Evolutionary conservation across 2,888 invertebrate species (phyloP), one percentile per base, ranked within the genome.

Genomic region (Agrypnus murinus): DNA sequence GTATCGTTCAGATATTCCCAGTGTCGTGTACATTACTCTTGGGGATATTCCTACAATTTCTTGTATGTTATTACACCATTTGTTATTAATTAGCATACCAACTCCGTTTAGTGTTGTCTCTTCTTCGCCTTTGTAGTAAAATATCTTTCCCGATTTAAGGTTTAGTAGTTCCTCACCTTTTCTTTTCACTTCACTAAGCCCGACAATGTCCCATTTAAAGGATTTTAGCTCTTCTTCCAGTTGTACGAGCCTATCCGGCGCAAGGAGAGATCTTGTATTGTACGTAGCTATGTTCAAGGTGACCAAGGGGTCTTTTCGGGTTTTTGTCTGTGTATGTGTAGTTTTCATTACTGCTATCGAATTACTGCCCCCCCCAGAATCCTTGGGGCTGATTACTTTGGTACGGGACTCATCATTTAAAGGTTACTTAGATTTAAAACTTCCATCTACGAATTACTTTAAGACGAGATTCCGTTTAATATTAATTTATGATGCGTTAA

Each of bases 81-180:
- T 46, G 12, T 46, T 46, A 17, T 46, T 5, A 15, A 15, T 46
- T 4, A 15, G 7, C 4, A 46, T 15, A 10, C 46, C 46, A 4
- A 46, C 46, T 5, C 46, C 19, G 12, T 10, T 17, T 5, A 7
- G 5, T 46, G 46, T 46, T 46, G 4, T 15, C 14, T 15, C 7
- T 36, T 36, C 9, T 36, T 8, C 10, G 46, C 46, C 46, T 46
- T 43, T 43, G 46, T 46, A 17, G 17, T 15, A 46, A 15, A 17
- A 46, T 7, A 45, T 12, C 10, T 43, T 43, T 43, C 15, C 14
- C 14, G 7, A 43, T n/a, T 4, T 8, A 15, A 46, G 15, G 12
- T 14, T 15, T 19, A 7, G 12, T 46, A 46, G 15, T 14, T 46
- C 15, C 15, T 19, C 46, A 8, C 46, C 46, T 15, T 45, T 43